Evolutionary conservation across 2,888 invertebrate genomes (phyloP).

Genomic region (Odiellus spinosus): DNA sequence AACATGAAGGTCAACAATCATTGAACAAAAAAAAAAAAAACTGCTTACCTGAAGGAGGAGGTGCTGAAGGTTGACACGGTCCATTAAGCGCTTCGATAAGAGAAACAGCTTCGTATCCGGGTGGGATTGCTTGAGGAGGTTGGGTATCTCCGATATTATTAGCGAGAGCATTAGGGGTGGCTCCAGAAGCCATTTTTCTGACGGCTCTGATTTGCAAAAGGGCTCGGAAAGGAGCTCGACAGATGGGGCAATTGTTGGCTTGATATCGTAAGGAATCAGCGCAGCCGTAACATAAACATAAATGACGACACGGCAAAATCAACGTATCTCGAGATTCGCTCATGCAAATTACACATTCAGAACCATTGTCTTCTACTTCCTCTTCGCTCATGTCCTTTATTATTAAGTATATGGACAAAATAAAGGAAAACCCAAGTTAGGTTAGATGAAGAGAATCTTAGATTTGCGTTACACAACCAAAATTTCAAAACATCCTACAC

Average conservation of each 20-base stretch:
- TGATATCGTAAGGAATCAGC: slow-evolving; percentile 92
- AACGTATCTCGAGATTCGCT: slow-evolving; percentile 92
- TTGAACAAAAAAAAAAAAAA: too few relatives aligned
- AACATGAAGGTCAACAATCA: not conserved
- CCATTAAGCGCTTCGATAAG: slow-evolving; percentile 92
- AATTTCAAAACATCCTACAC: too few relatives aligned
- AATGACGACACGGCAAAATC: slow-evolving; percentile 88
- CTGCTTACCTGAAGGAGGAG: slow-evolving; percentile 3
- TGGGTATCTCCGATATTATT: not conserved
- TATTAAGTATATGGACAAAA: too few relatives aligned
- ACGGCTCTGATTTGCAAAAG: slow-evolving; percentile 86
- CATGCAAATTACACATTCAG: slow-evolving; percentile 99
- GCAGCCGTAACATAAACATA: slow-evolving; percentile 92
- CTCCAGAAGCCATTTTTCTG: slow-evolving; percentile 41
- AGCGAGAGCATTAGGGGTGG: slow-evolving; percentile 3
- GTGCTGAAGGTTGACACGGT: slow-evolving; percentile 37
- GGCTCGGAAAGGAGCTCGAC: slow-evolving; percentile 94
- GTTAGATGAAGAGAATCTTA: not conserved
- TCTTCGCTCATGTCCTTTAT: slow-evolving; percentile 43
- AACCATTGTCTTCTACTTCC: slow-evolving; percentile 80
- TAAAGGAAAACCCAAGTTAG: too few relatives aligned
- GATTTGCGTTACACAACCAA: too few relatives aligned
- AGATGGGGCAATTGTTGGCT: slow-evolving; percentile 97
- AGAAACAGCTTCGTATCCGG: slow-evolving; percentile 84
- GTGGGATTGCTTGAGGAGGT: slow-evolving; percentile 49